These are phyloP conservation scores for Ciona savignyi DNA, from an alignment of 23 tunicate genomes.

Conservation along the genomic window DNA sequence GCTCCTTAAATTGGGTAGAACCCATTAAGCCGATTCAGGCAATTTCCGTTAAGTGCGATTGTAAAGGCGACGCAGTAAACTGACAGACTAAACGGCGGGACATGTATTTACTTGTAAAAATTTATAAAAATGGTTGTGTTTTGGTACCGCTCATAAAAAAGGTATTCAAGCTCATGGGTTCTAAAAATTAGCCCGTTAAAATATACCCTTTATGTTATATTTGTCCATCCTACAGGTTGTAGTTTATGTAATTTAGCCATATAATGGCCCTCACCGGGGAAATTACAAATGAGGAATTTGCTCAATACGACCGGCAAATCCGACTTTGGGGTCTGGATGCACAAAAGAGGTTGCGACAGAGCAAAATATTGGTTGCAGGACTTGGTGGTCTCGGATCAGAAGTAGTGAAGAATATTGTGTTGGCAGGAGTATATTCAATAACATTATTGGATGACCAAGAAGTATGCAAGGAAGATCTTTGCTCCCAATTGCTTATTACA, in stretches of 20 bases:
- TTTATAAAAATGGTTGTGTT: too few species aligned
- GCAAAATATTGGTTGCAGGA: slow-evolving; percentile 75
- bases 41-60: too few species aligned
- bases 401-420: slow-evolving; percentile 86
- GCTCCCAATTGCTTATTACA: slow-evolving; percentile 57
- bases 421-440: slow-evolving; percentile 79
- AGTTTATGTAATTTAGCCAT: not conserved
- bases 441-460: slow-evolving; percentile 53
- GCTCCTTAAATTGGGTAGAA: too few species aligned
- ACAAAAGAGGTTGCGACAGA: slow-evolving; percentile 70
- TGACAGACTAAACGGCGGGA: too few species aligned
- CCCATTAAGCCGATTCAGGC: too few species aligned
- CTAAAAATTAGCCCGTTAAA: too few species aligned
- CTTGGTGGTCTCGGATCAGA: slow-evolving; percentile 87
- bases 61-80: too few species aligned
- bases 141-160: too few species aligned
- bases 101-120: too few species aligned
- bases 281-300: slow-evolving; percentile 69
- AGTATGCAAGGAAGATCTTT: slow-evolving; percentile 54
- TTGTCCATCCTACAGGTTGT: too few species aligned
- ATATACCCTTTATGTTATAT: too few species aligned
- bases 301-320: slow-evolving; percentile 90
- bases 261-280: not conserved
- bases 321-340: slow-evolving; percentile 98
- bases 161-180: too few species aligned